Evolutionary conservation across 1,140 invertebrate genomes (phyloP).

Genomic region (Lordiphosa stackelbergi): DNA sequence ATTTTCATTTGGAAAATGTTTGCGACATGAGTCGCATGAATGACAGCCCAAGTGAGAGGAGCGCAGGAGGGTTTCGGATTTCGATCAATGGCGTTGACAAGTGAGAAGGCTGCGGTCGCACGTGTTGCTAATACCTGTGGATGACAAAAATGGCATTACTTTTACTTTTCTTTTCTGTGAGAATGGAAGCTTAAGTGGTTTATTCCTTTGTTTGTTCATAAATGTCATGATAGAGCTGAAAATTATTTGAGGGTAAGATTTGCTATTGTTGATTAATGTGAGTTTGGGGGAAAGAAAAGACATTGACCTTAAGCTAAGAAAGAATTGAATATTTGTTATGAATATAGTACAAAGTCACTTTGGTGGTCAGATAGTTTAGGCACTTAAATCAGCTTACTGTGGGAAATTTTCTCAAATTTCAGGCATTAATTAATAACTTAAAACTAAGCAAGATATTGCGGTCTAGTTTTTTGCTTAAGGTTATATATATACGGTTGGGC

Average conservation of each 20-base stretch:
- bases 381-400: too few species aligned
- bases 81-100: constrained; percentile 44
- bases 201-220: constrained; percentile 55
- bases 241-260: constrained; percentile 18
- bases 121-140: constrained; percentile 67
- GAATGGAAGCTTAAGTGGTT: constrained; percentile 42
- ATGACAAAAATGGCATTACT: constrained; percentile 66
- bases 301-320: too few species aligned
- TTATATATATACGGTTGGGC: too few species aligned
- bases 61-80: constrained; percentile 1
- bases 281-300: too few species aligned
- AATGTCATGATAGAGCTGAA: constrained; percentile 37
- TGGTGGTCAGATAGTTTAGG: too few species aligned
- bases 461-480: too few species aligned
- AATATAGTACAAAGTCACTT: too few species aligned
- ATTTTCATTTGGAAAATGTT: constrained; percentile 71
- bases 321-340: too few species aligned
- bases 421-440: too few species aligned
- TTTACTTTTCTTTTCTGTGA: constrained; percentile 44
- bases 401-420: too few species aligned
- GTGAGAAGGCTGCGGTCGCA: constrained; percentile 24
- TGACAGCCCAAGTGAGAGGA: constrained; percentile 32
- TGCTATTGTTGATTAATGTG: too few species aligned
- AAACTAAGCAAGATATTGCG: too few species aligned
- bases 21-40: constrained; percentile 69